phyloP scores from a whole-genome alignment of 1,140 invertebrate species.

The Dreissena polymorpha region DNA sequence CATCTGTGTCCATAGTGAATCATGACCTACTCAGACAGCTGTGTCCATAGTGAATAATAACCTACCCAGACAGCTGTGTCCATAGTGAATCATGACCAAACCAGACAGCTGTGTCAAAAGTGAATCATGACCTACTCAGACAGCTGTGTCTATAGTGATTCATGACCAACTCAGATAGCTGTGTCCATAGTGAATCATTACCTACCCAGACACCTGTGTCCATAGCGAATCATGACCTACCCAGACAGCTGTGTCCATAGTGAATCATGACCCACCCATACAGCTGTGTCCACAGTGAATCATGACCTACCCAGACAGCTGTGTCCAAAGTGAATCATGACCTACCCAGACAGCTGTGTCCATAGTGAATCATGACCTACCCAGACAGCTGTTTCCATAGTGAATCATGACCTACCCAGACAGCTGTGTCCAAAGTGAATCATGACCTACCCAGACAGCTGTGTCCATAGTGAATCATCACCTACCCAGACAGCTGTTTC shows the following conservation, averaged over 20 bases:
- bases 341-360: constrained; percentile 94
- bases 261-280: constrained; percentile 93
- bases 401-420: constrained; percentile 93
- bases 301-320: constrained; percentile 93
- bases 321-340: constrained; percentile 99
- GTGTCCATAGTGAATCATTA: constrained; percentile 99
- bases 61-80: constrained; percentile 94
- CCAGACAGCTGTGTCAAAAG: constrained; percentile 98
- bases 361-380: constrained; percentile 95
- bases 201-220: constrained; percentile 94
- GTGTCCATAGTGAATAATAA: constrained; percentile 99
- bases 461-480: constrained; percentile 99
- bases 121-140: constrained; percentile 93
- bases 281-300: constrained; percentile 99
- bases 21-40: constrained; percentile 93
- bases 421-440: constrained; percentile 99
- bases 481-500: constrained; percentile 94
- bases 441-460: constrained; percentile 93
- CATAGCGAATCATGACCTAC: constrained; percentile 95
- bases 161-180: constrained; percentile 93
- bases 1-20: constrained; percentile 99
- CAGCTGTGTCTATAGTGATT: constrained; percentile 99
- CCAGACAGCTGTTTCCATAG: constrained; percentile 98
- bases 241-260: constrained; percentile 98
- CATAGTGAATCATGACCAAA: constrained; percentile 95